Evolutionary conservation across 1,140 invertebrate genomes (phyloP).

Genomic region (Lerema accius): DNA sequence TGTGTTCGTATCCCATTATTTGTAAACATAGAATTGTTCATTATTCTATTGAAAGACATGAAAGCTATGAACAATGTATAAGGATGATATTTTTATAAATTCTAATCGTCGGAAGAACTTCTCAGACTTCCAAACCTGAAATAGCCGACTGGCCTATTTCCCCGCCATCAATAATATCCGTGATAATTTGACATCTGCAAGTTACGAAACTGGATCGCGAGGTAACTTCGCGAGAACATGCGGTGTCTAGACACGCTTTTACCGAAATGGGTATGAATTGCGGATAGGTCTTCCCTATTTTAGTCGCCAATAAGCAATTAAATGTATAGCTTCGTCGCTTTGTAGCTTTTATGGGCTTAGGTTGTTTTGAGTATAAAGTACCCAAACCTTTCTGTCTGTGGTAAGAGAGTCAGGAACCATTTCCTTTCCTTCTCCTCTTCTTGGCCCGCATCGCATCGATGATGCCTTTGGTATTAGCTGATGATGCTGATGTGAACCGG

Average conservation of each 20-base stretch:
- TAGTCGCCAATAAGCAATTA: conserved; percentile 11
- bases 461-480: no score
- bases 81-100: conserved; percentile 1
- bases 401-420: no score
- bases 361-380: no score
- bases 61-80: no score
- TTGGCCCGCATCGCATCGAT: no score
- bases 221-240: conserved; percentile 1
- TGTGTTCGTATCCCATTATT: no score
- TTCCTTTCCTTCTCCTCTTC: no score
- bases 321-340: background rate
- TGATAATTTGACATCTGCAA: conserved; percentile 22
- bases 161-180: conserved; percentile 21
- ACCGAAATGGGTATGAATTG: conserved; percentile 4
- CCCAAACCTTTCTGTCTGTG: no score
- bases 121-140: background rate
- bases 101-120: background rate
- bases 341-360: no score
- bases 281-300: no score
- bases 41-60: background rate
- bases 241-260: conserved; percentile 19
- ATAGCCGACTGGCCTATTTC: conserved; percentile 7
- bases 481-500: no score
- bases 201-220: conserved; percentile 15
- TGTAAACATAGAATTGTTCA: no score